These are phyloP conservation scores for Colinus virginianus DNA, from an alignment of 2,113 vertebrate species.

Conservation along the genomic window DNA sequence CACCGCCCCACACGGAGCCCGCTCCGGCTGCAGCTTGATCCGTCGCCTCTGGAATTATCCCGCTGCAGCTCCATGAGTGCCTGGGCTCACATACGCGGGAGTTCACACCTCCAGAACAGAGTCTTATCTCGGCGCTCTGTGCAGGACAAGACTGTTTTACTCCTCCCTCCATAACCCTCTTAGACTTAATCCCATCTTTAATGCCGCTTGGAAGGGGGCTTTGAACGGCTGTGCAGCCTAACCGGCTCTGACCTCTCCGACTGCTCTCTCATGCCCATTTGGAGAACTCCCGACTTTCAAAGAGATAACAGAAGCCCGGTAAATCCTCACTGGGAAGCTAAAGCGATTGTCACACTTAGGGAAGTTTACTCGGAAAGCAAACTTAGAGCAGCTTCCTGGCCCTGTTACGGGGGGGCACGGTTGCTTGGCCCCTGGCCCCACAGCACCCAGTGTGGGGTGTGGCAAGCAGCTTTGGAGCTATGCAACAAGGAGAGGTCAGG, in stretches of 20 bases:
- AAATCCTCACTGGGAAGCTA: slow-evolving; percentile 71
- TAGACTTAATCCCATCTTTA: slow-evolving; percentile 72
- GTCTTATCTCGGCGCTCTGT: slow-evolving; percentile 63
- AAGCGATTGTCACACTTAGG: slow-evolving; percentile 66
- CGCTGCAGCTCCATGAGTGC: not conserved
- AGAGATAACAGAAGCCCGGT: slow-evolving; percentile 52
- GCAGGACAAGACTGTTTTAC: slow-evolving; percentile 57
- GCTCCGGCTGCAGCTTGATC: slow-evolving; percentile 15
- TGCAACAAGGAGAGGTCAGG: not conserved
- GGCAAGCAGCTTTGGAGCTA: rapidly evolving
- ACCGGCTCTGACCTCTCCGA: slow-evolving; percentile 48
- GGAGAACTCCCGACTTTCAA: slow-evolving; percentile 44
- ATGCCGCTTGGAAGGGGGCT: slow-evolving; percentile 67
- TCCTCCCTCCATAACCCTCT: slow-evolving; percentile 67
- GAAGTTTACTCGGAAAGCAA: slow-evolving; percentile 58
- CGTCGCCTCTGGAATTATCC: slow-evolving; percentile 3
- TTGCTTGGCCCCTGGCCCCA: not conserved
- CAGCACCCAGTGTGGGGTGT: not conserved
- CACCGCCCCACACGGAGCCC: not conserved
- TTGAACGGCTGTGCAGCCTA: slow-evolving; percentile 60
- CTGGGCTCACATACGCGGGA: not conserved
- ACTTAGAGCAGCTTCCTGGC: slow-evolving; percentile 25
- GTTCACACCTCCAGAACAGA: slow-evolving; percentile 50
- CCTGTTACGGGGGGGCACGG: not conserved
- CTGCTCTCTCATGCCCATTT: slow-evolving; percentile 56